These are phyloP conservation scores for Ametastegia equiseti DNA, from an alignment of 2,888 invertebrate genomes.

Conservation along the genomic window DNA sequence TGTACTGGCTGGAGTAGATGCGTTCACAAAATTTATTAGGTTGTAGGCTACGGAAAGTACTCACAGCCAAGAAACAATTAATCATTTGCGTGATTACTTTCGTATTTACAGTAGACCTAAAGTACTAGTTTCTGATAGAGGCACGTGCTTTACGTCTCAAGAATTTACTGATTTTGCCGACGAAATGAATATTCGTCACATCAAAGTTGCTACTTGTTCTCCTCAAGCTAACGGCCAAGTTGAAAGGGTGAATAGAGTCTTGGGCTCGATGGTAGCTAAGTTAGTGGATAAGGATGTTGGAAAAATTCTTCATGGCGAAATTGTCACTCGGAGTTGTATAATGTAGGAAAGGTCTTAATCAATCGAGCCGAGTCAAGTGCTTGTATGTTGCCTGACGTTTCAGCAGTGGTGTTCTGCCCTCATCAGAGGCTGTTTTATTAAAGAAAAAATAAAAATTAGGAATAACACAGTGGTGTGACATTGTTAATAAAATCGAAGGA, in stretches of 20 bases:
- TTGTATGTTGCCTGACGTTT: too few species aligned
- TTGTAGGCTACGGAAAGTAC: constrained; percentile 1
- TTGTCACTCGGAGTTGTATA: too few species aligned
- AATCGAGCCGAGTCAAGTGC: too few species aligned
- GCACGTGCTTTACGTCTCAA: background rate
- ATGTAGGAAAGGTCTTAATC: too few species aligned
- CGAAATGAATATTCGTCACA: background rate
- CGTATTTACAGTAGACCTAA: background rate
- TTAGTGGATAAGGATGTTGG: background rate
- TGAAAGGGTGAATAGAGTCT: background rate
- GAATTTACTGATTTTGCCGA: background rate
- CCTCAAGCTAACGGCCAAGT: constrained; percentile 4
- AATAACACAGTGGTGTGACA: too few species aligned
- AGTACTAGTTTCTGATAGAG: background rate
- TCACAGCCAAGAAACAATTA: background rate
- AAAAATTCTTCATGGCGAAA: too few species aligned
- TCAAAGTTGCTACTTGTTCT: background rate
- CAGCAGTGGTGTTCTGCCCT: too few species aligned
- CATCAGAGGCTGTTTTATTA: too few species aligned
- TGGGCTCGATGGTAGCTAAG: background rate
- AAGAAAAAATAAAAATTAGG: too few species aligned
- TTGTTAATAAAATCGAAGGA: too few species aligned
- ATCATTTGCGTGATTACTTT: background rate
- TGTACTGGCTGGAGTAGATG: background rate
- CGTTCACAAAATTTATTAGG: background rate